Base-by-base conservation (phyloP, 2,797 vertebrate species). In the Pelodytes ibericus region DNA sequence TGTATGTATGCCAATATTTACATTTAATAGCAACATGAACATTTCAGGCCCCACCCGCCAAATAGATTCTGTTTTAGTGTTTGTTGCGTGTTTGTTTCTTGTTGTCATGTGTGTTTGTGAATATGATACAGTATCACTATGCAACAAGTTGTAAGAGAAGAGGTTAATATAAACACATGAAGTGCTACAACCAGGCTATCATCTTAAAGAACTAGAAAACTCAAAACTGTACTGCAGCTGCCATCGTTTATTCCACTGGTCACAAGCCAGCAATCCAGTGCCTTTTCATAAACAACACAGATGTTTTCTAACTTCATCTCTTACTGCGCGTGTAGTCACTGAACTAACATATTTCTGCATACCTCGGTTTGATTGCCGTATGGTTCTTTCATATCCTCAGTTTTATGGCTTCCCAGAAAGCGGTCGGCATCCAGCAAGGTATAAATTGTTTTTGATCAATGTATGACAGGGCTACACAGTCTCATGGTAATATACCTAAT, bases 261-360 rank as follows among this genome's bases (percentile, higher is more conserved):
- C 10, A 65, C 36, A 44, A 16, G 61, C 75, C 68, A 71, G 57
- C 1, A 20, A 36, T 51, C 33, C 22, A 2, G 31, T 71, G 44
- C 60, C 31, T 56, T 63, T 71, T 57, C 30, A 58, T 57, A 77
- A 77, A 71, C 56, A 65, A 72, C 69, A 77, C 68, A 77, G 69
- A 72, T 77, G 68, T 59, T 71, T 71, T 57, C 16, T 39, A 25
- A 44, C 47, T 68, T 70, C 60, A 26, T 44, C 67, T 71, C 72
- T 72, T 66, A 77, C 53, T 44, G 22, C 11, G 33, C 60, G 31
- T 36, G 49, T 18, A 49, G 67, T 71, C 44, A 64, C 59, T 65
- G 60, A 49, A 31, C 36, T 39, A 65, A 60, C 13, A 67, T 59
- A 41, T 66, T 59, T 66, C 51, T 63, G 57, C 25, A 18, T 64